Evolutionary conservation across 1,140 invertebrate species (phyloP), one percentile per base, ranked within the genome.

Genomic region (Eupristina koningsbergeri): DNA sequence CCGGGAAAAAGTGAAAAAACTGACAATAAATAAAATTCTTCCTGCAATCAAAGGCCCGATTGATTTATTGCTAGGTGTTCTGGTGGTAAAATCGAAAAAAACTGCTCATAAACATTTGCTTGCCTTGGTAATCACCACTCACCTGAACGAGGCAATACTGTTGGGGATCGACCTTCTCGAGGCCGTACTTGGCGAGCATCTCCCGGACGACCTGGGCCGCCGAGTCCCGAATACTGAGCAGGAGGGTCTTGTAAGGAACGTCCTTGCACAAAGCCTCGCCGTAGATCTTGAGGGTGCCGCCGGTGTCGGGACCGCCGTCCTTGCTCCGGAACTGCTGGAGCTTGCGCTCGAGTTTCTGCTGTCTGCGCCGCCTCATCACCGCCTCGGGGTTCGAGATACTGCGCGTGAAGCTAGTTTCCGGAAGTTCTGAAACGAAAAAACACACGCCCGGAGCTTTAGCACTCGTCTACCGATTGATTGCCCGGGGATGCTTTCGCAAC

Each of bases 301-400:
- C 97, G 3, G 95, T 96, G 88, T 96, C 96, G n/a, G 97, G 98
- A 22, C 98, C 98, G 73, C 98, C 97, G 87, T 97, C 96, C 89
- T 97, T 96, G 83, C 96, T 97, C 41, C 97, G 94, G 92, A 99
- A 99, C 91, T 99, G 97, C 91, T 99, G 97, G 86, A 99, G 93
- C 91, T 99, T 99, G 88, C 97, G 96, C 92, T 99, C 98, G 71
- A 99, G 93, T 91, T 99, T 99, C 91, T 99, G 98, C 89, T 99
- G 98, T n/a, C 99, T 93, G 82, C 98, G 93, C 53, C 98, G 94
- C 84, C 98, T 94, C 99, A 99, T 99, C 80, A 99, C 99, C 80
- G 98, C 98, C 94, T 99, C 99, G 17, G 99, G 99, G 94, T 99
- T 99, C 76, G 98, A 99, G 89, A 99, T 99, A 86, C 98, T 99